Evolutionary conservation across 2,113 vertebrate species (phyloP).

Genomic region (Silurus asotus): DNA sequence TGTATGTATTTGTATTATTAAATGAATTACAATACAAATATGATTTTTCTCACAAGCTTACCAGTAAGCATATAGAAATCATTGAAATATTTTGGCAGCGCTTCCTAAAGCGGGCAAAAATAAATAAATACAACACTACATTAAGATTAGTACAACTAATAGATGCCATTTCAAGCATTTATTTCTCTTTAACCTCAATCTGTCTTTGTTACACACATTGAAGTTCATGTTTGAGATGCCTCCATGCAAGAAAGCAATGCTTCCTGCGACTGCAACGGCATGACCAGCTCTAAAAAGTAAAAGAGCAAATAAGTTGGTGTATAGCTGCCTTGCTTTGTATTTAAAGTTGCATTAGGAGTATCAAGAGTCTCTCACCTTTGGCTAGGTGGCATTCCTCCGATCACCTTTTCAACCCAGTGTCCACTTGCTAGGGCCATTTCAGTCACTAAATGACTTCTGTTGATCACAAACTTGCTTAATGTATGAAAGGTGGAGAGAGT

Average conservation of each 20-base stretch:
- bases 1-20: too few relatives aligned
- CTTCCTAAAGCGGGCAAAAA: conserved; percentile 57
- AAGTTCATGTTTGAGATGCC: conserved; percentile 61
- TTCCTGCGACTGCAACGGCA: conserved; percentile 69
- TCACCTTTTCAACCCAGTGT: conserved; percentile 69
- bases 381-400: conserved; percentile 64
- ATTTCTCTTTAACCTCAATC: background rate
- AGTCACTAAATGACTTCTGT: background rate
- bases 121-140: background rate
- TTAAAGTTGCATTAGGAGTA: background rate
- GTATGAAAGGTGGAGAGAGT: background rate
- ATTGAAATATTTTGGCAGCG: conserved; percentile 66
- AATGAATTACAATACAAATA: background rate
- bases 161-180: background rate
- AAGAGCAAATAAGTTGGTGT: background rate
- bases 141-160: background rate
- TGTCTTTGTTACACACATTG: conserved; percentile 53
- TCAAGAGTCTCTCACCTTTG: conserved; percentile 60
- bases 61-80: conserved; percentile 80
- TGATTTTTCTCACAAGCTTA: conserved; percentile 44
- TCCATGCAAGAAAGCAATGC: conserved; percentile 75
- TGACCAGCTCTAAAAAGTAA: conserved; percentile 65
- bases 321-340: background rate
- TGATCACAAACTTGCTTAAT: background rate
- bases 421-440: conserved; percentile 72